These are phyloP conservation scores for Flexamia atlantica DNA, from an alignment of 2,888 invertebrate genomes.

Conservation along the genomic window DNA sequence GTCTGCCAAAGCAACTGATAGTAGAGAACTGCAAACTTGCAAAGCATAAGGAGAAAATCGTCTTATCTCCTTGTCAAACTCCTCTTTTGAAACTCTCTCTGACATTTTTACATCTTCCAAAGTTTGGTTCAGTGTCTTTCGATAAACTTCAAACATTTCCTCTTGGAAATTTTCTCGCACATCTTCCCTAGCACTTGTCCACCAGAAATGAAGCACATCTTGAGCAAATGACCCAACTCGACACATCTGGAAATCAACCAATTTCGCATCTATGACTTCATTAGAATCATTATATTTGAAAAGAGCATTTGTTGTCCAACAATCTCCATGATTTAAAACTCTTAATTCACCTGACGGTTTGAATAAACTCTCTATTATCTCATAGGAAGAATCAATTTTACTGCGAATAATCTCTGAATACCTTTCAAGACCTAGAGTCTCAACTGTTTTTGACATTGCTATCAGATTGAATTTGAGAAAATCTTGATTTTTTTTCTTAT, in stretches of 20 bases:
- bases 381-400: not conserved
- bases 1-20: slow-evolving; percentile 14
- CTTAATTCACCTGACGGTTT: slow-evolving; percentile 38
- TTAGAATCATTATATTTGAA: slow-evolving; percentile 59
- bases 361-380: not conserved
- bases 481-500: not conserved
- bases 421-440: not conserved
- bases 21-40: not conserved
- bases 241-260: slow-evolving; percentile 62
- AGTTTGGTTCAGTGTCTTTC: slow-evolving; percentile 53
- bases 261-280: slow-evolving; percentile 40
- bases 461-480: not conserved
- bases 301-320: slow-evolving; percentile 65
- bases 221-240: slow-evolving; percentile 55
- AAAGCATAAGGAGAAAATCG: not conserved
- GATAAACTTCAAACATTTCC: slow-evolving; percentile 48
- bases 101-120: slow-evolving; percentile 21
- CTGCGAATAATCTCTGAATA: slow-evolving; percentile 12
- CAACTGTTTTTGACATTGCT: not conserved
- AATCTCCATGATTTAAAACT: slow-evolving; percentile 61
- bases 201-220: slow-evolving; percentile 62
- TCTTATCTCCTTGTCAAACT: slow-evolving; percentile 6
- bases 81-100: slow-evolving; percentile 29
- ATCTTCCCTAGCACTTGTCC: slow-evolving; percentile 52
- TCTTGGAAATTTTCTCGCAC: slow-evolving; percentile 53